Conservation (phyloP, 2,113 vertebrate genomes). For the Tinamus guttatus region DNA sequence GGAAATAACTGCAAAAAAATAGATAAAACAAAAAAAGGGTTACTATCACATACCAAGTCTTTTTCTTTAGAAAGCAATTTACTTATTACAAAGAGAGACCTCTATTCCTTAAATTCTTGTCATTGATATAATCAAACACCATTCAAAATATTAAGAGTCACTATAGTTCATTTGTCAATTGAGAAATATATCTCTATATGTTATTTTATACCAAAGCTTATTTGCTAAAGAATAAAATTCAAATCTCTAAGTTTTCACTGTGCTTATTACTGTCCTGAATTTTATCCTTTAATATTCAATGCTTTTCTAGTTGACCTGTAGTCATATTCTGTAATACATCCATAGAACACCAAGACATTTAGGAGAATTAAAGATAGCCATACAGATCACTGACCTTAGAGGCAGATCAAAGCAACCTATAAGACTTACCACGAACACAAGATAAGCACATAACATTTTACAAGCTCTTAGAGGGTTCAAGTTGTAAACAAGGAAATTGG, state of each 20-base stretch:
- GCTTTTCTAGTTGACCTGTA: not conserved
- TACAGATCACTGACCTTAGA: not conserved
- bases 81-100: not conserved
- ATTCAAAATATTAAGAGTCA: not conserved
- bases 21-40: not conserved
- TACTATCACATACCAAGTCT: not conserved
- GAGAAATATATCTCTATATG: not conserved
- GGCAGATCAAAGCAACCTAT: not conserved
- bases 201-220: too few relatives aligned
- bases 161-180: not conserved
- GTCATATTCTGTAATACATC: not conserved
- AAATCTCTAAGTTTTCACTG: not conserved
- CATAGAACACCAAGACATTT: not conserved
- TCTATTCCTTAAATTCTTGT: not conserved
- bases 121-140: not conserved
- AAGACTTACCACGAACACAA: not conserved
- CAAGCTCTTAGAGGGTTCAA: not conserved
- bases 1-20: not conserved
- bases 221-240: not conserved
- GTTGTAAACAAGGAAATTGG: not conserved
- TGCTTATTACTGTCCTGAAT: not conserved
- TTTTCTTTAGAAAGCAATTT: not conserved
- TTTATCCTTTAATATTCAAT: not conserved
- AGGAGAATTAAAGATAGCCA: rapidly evolving
- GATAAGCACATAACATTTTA: not conserved